Evolutionary conservation across 2,888 invertebrate species (phyloP).

Genomic region (Temnothorax ravouxi): DNA sequence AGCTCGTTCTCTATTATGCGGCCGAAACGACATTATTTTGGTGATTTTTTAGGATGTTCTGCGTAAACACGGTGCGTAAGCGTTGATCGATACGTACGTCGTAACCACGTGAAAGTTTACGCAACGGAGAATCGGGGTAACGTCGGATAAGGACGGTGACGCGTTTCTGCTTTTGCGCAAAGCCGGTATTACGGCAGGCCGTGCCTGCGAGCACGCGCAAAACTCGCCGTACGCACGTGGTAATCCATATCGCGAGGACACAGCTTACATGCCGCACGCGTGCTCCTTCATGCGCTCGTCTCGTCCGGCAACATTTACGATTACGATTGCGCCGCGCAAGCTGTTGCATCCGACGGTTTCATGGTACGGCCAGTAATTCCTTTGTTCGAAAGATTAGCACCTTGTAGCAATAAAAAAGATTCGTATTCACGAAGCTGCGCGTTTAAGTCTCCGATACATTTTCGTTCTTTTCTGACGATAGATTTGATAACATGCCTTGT

Average conservation of each 20-base stretch:
- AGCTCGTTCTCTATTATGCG: neutral
- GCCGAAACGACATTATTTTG: neutral
- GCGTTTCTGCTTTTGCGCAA: constrained; percentile 49
- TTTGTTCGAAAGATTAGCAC: neutral
- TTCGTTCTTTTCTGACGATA: neutral
- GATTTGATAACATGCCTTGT: neutral
- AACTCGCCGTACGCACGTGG: constrained; percentile 59
- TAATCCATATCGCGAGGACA: constrained; percentile 64
- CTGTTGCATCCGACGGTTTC: neutral
- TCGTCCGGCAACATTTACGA: constrained; percentile 23
- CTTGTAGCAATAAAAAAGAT: neutral
- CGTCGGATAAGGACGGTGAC: constrained; percentile 15
- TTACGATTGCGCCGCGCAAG: neutral
- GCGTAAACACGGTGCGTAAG: neutral
- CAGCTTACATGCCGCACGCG: constrained; percentile 51
- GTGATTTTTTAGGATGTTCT: neutral
- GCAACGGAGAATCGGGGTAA: constrained; percentile 36
- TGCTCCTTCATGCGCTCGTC: constrained; percentile 59
- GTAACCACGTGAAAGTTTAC: constrained; percentile 23
- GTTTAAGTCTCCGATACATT: neutral
- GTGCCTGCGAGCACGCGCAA: constrained; percentile 54
- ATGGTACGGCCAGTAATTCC: neutral
- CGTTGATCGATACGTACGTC: neutral
- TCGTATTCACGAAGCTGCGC: neutral
- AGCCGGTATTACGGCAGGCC: constrained; percentile 21